Evolutionary conservation across 2,888 invertebrate genomes (phyloP).

Genomic region (Ametastegia equiseti): DNA sequence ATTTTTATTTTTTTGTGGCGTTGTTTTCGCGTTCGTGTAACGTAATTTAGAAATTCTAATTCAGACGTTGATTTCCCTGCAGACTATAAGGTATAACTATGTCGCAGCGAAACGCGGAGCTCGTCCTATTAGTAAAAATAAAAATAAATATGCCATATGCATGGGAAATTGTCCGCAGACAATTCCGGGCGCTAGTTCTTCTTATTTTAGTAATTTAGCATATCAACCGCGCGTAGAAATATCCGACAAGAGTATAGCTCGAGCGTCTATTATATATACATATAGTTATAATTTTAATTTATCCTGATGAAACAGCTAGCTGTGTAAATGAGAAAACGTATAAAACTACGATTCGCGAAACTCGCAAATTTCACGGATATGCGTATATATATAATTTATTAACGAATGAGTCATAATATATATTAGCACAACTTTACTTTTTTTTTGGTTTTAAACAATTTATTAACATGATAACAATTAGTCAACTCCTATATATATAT

Average conservation of each 20-base stretch:
- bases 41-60: not conserved
- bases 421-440: not conserved
- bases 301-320: not conserved
- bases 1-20: not conserved
- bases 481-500: conserved; percentile 8
- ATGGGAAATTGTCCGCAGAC: not conserved
- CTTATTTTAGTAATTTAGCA: no score
- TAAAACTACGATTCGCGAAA: not conserved
- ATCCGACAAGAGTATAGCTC: not conserved
- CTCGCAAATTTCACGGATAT: no score
- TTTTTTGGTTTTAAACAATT: conserved; percentile 34
- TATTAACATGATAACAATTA: conserved; percentile 37
- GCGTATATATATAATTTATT: no score
- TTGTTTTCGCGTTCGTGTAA: not conserved
- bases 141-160: not conserved
- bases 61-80: conserved; percentile 50
- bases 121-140: not conserved
- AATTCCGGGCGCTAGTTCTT: not conserved
- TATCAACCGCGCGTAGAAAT: not conserved
- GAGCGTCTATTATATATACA: not conserved
- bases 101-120: not conserved
- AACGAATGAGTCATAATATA: not conserved
- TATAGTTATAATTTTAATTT: no score
- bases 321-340: not conserved
- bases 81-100: conserved; percentile 29